These are phyloP conservation scores for Ibycter americanus DNA, from an alignment of 2,797 vertebrate genomes.

Conservation along the genomic window DNA sequence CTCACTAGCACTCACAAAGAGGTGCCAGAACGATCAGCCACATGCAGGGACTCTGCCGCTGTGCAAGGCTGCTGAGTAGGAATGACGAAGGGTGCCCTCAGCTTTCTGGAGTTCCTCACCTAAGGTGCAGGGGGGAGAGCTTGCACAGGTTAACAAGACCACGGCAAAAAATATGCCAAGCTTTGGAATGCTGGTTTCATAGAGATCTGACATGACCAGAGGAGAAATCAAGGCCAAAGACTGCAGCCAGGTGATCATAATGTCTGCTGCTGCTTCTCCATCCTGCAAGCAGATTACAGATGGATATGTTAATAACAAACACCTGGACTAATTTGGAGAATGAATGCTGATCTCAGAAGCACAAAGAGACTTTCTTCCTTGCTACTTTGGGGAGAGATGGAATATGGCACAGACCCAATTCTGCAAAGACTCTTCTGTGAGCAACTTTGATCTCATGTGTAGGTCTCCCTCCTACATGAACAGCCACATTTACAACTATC, in stretches of 20 bases:
- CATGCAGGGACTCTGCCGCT: background rate
- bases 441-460: background rate
- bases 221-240: background rate
- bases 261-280: background rate
- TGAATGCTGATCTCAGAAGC: background rate
- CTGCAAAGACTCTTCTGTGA: background rate
- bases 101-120: background rate
- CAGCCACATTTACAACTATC: background rate
- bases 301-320: background rate
- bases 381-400: background rate
- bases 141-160: background rate
- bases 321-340: background rate
- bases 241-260: background rate
- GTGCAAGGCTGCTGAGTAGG: background rate
- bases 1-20: background rate
- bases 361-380: background rate
- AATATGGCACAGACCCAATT: background rate
- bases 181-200: background rate
- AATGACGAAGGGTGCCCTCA: accelerated
- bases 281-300: background rate
- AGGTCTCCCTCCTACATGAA: background rate
- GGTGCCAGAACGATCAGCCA: background rate
- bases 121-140: background rate
- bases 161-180: background rate
- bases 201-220: background rate